These are phyloP conservation scores for Rhizoglyphus robini DNA, from an alignment of 1,140 invertebrate genomes.

Conservation along the genomic window DNA sequence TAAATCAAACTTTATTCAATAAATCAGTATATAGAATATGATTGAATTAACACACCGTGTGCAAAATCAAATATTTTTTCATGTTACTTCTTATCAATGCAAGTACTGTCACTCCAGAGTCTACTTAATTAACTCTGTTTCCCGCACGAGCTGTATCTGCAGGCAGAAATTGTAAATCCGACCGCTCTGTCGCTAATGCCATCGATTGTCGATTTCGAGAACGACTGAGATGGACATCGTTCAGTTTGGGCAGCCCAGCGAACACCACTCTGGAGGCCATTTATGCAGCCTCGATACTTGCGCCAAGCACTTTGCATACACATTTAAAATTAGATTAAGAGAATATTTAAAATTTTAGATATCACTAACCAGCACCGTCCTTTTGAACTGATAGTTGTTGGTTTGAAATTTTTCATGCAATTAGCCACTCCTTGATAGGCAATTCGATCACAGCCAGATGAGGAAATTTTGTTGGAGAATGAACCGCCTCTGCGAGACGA, in stretches of 20 bases:
- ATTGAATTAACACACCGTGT: too few species aligned
- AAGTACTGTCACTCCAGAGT: too few species aligned
- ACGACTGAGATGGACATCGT: slow-evolving; percentile 2
- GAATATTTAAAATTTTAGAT: not conserved
- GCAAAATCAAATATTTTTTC: too few species aligned
- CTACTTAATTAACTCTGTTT: too few species aligned
- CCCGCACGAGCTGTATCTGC: not conserved
- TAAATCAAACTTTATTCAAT: too few species aligned
- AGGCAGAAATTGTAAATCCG: not conserved
- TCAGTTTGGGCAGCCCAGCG: not conserved
- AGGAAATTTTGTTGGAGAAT: not conserved
- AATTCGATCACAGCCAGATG: slow-evolving; percentile 16
- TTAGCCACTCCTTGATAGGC: not conserved
- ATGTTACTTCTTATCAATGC: too few species aligned
- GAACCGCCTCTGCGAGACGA: not conserved
- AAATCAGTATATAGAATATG: too few species aligned
- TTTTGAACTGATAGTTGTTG: not conserved
- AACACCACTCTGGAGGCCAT: not conserved
- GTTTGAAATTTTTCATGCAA: slow-evolving; percentile 12
- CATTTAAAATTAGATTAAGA: too few species aligned
- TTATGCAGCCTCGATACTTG: slow-evolving; percentile 3
- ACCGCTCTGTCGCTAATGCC: not conserved
- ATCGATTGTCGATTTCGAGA: not conserved
- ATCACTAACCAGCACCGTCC: not conserved
- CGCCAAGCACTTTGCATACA: slow-evolving; percentile 4